phyloP scores from a whole-genome alignment of 2,113 vertebrate genomes.

The Progne subis region DNA sequence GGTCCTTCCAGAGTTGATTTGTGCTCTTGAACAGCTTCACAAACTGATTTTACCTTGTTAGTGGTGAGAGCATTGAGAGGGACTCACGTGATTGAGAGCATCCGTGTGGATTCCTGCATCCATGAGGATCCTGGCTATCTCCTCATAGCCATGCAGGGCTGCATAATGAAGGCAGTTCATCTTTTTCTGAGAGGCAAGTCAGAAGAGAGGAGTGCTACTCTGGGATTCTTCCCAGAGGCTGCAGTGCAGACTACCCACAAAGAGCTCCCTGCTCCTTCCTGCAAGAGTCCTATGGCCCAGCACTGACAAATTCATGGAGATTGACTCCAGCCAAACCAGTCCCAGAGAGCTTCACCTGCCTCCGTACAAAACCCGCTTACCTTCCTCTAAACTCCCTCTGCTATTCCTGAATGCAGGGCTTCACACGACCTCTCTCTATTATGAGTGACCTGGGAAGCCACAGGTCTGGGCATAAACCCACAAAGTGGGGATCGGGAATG shows the following conservation, averaged over 20 bases:
- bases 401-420: not conserved
- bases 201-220: not conserved
- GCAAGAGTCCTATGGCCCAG: not conserved
- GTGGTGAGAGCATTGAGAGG: not conserved
- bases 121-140: constrained; percentile 75
- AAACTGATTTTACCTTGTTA: not conserved
- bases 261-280: not conserved
- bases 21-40: not conserved
- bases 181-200: constrained; percentile 71
- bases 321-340: not conserved
- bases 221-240: not conserved
- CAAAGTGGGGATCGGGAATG: not conserved
- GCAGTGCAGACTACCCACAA: not conserved
- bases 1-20: not conserved
- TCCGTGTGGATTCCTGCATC: constrained; percentile 75
- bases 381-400: not conserved
- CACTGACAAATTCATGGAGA: not conserved
- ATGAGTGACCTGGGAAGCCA: not conserved
- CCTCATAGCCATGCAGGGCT: constrained; percentile 74
- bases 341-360: not conserved
- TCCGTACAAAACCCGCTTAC: not conserved
- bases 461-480: not conserved
- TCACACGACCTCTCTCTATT: fast-evolving
- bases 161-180: constrained; percentile 85
- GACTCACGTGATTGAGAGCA: constrained; percentile 80